These are phyloP conservation scores for Liposcelis brunnea DNA, from an alignment of 2,888 invertebrate species.

Conservation along the genomic window DNA sequence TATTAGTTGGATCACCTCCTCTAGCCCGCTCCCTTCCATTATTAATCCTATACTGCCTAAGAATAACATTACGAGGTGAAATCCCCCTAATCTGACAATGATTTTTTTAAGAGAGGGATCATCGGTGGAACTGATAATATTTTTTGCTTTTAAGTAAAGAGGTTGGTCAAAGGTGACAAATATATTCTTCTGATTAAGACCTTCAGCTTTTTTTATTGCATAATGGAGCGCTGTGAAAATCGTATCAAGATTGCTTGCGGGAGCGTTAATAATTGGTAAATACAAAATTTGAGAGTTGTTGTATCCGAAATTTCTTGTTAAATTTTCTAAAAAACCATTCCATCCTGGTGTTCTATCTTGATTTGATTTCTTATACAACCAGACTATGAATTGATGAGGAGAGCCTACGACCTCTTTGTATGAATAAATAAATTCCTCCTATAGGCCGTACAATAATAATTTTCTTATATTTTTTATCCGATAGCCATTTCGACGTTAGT, in stretches of 20 bases:
- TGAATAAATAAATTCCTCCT: too few species aligned
- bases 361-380: slow-evolving; percentile 6
- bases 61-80: slow-evolving; percentile 23
- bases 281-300: not conserved
- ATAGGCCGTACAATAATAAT: too few species aligned
- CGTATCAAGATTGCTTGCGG: slow-evolving; percentile 16
- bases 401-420: too few species aligned
- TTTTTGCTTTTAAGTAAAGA: slow-evolving; percentile 20
- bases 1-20: slow-evolving; percentile 19
- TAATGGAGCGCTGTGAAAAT: slow-evolving; percentile 15
- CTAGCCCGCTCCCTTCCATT: slow-evolving; percentile 25
- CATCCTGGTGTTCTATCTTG: slow-evolving; percentile 15
- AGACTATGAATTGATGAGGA: too few species aligned
- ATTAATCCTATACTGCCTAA: slow-evolving; percentile 22
- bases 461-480: too few species aligned
- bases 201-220: slow-evolving; percentile 16
- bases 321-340: slow-evolving; percentile 15
- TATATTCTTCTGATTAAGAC: slow-evolving; percentile 15
- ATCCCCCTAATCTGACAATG: slow-evolving; percentile 20
- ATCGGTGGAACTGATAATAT: slow-evolving; percentile 18
- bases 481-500: too few species aligned
- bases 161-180: slow-evolving; percentile 23
- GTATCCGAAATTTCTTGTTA: not conserved
- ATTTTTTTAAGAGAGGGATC: slow-evolving; percentile 12
- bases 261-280: slow-evolving; percentile 15